Conservation (phyloP, 2,113 vertebrate genomes). For the Probosciger aterrimus region DNA sequence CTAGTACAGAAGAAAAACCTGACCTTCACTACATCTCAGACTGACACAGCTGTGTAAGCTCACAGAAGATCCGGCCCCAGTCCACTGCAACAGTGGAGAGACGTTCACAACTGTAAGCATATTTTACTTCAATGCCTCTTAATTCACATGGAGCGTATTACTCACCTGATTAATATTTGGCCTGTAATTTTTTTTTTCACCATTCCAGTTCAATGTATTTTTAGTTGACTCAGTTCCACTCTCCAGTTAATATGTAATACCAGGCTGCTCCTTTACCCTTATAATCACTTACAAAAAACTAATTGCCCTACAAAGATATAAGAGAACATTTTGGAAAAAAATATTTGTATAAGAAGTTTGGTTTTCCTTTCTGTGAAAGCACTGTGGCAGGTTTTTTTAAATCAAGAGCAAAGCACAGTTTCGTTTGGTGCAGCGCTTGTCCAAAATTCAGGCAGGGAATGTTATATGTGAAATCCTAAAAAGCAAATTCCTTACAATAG, state of each 20-base stretch:
- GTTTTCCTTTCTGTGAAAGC: background rate
- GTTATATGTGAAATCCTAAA: background rate
- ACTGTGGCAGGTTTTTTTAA: background rate
- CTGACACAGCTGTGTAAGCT: background rate
- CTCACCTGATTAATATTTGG: background rate
- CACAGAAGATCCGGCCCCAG: background rate
- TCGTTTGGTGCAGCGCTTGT: background rate
- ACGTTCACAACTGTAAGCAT: accelerated
- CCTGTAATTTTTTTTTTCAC: background rate
- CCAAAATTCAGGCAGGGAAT: background rate
- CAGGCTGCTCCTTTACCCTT: background rate
- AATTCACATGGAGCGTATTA: background rate
- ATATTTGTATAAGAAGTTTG: background rate
- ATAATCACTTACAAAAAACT: background rate
- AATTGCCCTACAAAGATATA: background rate
- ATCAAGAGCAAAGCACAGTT: background rate
- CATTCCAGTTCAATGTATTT: background rate
- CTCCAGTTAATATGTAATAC: background rate
- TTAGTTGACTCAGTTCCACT: background rate
- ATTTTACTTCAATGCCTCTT: background rate
- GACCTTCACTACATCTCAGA: background rate
- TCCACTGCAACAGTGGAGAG: background rate
- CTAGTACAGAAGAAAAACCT: background rate
- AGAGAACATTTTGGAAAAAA: background rate
- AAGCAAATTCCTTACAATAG: background rate